phyloP scores from a whole-genome alignment of 2,888 invertebrate species.

The Ectobius pallidus region DNA sequence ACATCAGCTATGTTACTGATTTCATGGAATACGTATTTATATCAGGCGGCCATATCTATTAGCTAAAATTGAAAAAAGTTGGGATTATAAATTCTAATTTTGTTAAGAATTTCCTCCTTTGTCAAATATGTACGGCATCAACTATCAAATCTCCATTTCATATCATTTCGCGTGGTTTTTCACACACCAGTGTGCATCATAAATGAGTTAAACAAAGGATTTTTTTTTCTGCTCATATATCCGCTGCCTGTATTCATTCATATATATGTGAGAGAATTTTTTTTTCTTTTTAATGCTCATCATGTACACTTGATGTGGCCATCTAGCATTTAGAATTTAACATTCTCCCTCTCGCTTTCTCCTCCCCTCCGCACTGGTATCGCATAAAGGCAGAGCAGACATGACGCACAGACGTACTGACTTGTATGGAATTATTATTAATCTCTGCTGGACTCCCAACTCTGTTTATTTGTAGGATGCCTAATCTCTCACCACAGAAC shows the following conservation, averaged over 20 bases:
- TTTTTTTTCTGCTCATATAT: neutral
- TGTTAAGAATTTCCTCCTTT: too few species aligned
- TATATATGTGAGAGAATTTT: neutral
- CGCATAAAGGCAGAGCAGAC: neutral
- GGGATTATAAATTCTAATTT: too few species aligned
- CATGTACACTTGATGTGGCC: constrained; percentile 22
- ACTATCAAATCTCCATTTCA: neutral
- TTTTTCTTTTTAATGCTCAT: constrained; percentile 3
- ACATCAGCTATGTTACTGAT: too few species aligned
- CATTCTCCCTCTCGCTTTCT: neutral
- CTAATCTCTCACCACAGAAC: neutral
- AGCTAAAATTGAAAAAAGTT: too few species aligned
- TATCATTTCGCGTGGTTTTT: neutral
- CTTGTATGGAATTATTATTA: constrained; percentile 23
- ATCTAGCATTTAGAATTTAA: constrained; percentile 16
- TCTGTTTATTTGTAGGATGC: neutral
- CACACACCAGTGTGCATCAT: neutral
- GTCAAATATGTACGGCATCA: too few species aligned
- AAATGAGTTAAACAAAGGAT: neutral
- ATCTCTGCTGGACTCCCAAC: constrained; percentile 3
- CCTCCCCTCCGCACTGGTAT: neutral
- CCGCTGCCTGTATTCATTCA: neutral
- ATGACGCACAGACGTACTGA: neutral
- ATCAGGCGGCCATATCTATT: too few species aligned
- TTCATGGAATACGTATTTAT: too few species aligned